A percentile compares a stretch with the other conserved stretches of the same genome.
These are phyloP conservation scores for Gulo gulo DNA, from an alignment of 2,113 vertebrate genomes.

Conservation along the genomic window DNA sequence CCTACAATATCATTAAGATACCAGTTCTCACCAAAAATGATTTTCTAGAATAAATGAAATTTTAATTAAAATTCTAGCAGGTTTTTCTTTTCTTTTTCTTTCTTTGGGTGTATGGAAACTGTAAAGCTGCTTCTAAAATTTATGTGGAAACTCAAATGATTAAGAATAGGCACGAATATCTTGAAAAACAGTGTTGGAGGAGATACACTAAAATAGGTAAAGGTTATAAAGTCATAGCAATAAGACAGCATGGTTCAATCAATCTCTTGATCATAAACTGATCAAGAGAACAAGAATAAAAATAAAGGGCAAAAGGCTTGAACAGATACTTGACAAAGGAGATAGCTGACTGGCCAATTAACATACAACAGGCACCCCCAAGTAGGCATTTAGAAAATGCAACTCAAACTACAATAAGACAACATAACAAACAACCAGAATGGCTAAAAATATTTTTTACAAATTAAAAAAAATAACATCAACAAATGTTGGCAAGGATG, in stretches of 20 bases:
- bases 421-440: neutral
- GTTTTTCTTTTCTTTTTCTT: neutral
- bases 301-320: neutral
- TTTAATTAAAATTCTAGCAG: neutral
- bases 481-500: neutral
- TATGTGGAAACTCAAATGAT: neutral
- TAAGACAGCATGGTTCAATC: neutral
- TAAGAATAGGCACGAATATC: neutral
- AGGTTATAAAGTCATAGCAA: neutral
- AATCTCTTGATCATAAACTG: neutral
- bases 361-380: neutral
- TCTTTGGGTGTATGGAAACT: neutral
- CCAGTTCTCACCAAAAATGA: conserved; percentile 25
- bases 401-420: neutral
- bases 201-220: neutral
- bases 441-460: neutral
- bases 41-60: neutral
- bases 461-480: neutral
- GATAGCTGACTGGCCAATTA: neutral
- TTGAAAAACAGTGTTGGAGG: neutral
- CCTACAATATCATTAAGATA: neutral
- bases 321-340: neutral
- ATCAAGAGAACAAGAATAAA: neutral
- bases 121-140: conserved; percentile 12
- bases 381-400: conserved; percentile 1